Base-by-base conservation (phyloP, 1,140 invertebrate genomes). In the Hypothenemus hampei region DNA sequence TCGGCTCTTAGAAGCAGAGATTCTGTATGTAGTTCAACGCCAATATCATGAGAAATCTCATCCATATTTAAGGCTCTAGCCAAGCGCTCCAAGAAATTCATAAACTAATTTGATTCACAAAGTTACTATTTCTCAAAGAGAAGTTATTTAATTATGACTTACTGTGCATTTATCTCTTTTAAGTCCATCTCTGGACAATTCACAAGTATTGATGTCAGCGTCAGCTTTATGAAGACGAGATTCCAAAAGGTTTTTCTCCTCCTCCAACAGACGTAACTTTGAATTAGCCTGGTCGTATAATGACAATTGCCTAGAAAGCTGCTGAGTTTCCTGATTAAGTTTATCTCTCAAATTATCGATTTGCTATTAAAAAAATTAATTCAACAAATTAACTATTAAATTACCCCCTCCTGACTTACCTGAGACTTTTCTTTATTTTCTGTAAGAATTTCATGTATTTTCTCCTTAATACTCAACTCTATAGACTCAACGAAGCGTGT, bases 21-120 rank as follows among this genome's bases (percentile, higher is more conserved):
- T 62, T 91, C 87, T 0, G 85, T 87, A 70, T 87, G 85, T 20
- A 89, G 74, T 67, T 89, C 86, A 13, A 87, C 79, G 6, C 87
- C 87, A 40, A 86, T 77, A 59, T 89, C 87, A 61, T 85, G 78
- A 0, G 86, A 83, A 58, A 87, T 81, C 70, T 87, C 84, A 66
- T 87, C 85, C 78, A 87, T 82, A 64, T 86, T 84, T 66, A 87
- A 74, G 10, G 81, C 82, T 57, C 81, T 76, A 49, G 83, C 82
- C 29, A 91, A 67, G 37, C 86, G 75, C 63, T 88, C 86, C 64
- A 87, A 68, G 69, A 87, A 87, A 61, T 81, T 77, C 64, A 84
- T 77, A 64, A 86, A 85, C 85, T 87, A 21, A 39, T 39, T 39
- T 39, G 10, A 16, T 39, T 11, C n/a, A 8, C 8, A 37, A 2